phyloP scores from a whole-genome alignment of 2,113 vertebrate genomes.

The Poeciliopsis occidentalis region DNA sequence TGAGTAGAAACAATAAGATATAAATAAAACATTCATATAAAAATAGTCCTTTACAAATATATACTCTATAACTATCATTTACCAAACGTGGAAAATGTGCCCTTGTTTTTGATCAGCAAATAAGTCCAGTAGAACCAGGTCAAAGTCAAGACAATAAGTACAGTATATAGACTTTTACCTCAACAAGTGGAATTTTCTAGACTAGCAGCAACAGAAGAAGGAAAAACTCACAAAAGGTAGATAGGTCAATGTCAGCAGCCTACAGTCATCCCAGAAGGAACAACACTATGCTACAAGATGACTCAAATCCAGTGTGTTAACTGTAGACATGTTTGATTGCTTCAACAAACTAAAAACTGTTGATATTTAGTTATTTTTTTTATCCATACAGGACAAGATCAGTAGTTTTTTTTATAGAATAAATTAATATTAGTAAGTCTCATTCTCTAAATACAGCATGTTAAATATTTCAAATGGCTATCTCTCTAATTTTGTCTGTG shows the following conservation, averaged over 20 bases:
- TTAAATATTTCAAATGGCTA: slow-evolving; percentile 89
- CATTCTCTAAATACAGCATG: slow-evolving; percentile 89
- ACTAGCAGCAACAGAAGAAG: slow-evolving; percentile 92
- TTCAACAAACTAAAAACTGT: slow-evolving; percentile 61
- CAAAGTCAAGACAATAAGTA: slow-evolving; percentile 59
- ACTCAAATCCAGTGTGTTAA: slow-evolving; percentile 70
- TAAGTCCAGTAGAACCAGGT: slow-evolving; percentile 64
- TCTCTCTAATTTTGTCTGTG: slow-evolving; percentile 50
- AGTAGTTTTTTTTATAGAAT: slow-evolving; percentile 89
- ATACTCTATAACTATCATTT: slow-evolving; percentile 83
- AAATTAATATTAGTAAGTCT: slow-evolving; percentile 96
- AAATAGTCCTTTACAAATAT: slow-evolving; percentile 99
- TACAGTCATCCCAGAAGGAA: slow-evolving; percentile 77
- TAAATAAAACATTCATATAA: slow-evolving; percentile 99
- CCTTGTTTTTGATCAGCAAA: slow-evolving; percentile 76
- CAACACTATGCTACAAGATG: slow-evolving; percentile 43
- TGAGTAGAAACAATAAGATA: slow-evolving; percentile 81
- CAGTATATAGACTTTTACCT: slow-evolving; percentile 61
- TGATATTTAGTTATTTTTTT: slow-evolving; percentile 77
- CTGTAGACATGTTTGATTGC: slow-evolving; percentile 36
- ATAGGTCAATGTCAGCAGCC: slow-evolving; percentile 73
- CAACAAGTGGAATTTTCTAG: slow-evolving; percentile 83
- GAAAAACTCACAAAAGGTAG: slow-evolving; percentile 60
- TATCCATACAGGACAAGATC: slow-evolving; percentile 72
- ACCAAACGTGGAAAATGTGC: slow-evolving; percentile 85